Conservation (phyloP, 2,888 invertebrate species). For the Drosophila nr. perissopoda region DNA sequence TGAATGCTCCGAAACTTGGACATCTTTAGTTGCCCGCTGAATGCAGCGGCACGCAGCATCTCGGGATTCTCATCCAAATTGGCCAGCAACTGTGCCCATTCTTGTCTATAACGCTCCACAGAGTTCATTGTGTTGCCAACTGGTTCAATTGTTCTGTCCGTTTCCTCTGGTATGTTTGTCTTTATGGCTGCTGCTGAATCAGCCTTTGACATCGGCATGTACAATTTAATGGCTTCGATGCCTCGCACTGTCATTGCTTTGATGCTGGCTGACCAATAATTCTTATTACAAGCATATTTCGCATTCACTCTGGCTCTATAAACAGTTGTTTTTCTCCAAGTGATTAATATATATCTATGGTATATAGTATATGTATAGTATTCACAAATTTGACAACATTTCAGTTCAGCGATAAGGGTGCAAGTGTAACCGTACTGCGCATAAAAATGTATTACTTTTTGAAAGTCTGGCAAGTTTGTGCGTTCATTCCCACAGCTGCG, state of each 20-base stretch:
- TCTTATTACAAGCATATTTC: conserved; percentile 39
- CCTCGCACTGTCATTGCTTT: conserved; percentile 77
- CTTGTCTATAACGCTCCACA: conserved; percentile 82
- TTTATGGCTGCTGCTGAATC: conserved; percentile 59
- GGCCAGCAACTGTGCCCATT: conserved; percentile 81
- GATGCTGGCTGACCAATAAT: conserved; percentile 34
- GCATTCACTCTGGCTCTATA: conserved; percentile 5
- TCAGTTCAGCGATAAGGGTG: conserved; percentile 42
- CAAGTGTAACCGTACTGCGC: conserved; percentile 28
- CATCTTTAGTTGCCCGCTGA: conserved; percentile 83
- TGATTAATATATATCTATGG: conserved; percentile 16
- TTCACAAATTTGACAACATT: conserved; percentile 56
- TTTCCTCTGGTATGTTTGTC: conserved; percentile 71
- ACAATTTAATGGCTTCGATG: conserved; percentile 82
- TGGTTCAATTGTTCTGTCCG: conserved; percentile 47
- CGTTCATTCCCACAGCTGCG: background rate
- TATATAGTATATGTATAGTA: conserved; percentile 10
- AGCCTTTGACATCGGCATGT: conserved; percentile 62
- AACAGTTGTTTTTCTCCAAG: conserved; percentile 1
- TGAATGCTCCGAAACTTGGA: conserved; percentile 86
- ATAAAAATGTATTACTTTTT: conserved; percentile 4
- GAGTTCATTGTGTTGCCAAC: conserved; percentile 77
- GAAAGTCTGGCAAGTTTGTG: conserved; percentile 23
- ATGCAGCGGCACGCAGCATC: conserved; percentile 85
- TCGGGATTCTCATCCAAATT: conserved; percentile 85